Conservation (phyloP, 2,888 invertebrate species). For the Scrobipalpa atriplicella region DNA sequence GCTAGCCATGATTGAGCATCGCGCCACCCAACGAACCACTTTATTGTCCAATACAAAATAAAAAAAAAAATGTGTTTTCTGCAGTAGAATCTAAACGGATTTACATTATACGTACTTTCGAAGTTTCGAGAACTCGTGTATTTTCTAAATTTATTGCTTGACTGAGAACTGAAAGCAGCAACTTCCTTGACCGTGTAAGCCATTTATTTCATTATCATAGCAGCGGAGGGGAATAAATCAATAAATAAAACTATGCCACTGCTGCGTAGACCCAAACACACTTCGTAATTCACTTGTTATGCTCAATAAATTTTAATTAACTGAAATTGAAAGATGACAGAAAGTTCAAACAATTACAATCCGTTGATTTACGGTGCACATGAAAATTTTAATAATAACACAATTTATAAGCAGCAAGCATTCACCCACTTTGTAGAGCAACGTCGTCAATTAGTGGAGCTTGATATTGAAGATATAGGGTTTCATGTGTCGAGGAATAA, state of each 20-base stretch:
- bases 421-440: conserved; percentile 25
- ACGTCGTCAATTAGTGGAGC: conserved; percentile 18
- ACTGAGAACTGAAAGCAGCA: conserved; percentile 13
- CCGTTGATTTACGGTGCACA: conserved; percentile 41
- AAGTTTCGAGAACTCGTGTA: not conserved
- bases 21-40: not conserved
- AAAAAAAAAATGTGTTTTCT: not conserved
- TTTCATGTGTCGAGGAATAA: conserved; percentile 16
- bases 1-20: not conserved
- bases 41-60: not conserved
- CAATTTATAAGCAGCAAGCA: conserved; percentile 25
- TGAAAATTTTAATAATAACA: conserved; percentile 31
- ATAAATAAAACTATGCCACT: conserved; percentile 59
- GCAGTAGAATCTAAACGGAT: not conserved
- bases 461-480: conserved; percentile 11
- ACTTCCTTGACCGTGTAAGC: conserved; percentile 32
- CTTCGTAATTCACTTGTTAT: conserved; percentile 62
- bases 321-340: conserved; percentile 60
- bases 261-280: conserved; percentile 49
- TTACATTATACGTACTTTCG: not conserved
- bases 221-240: conserved; percentile 61
- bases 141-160: not conserved
- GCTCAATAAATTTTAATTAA: conserved; percentile 68
- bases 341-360: conserved; percentile 45
- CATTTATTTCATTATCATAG: conserved; percentile 34